Conservation (phyloP, 2,797 vertebrate genomes). For the Argya squamiceps region DNA sequence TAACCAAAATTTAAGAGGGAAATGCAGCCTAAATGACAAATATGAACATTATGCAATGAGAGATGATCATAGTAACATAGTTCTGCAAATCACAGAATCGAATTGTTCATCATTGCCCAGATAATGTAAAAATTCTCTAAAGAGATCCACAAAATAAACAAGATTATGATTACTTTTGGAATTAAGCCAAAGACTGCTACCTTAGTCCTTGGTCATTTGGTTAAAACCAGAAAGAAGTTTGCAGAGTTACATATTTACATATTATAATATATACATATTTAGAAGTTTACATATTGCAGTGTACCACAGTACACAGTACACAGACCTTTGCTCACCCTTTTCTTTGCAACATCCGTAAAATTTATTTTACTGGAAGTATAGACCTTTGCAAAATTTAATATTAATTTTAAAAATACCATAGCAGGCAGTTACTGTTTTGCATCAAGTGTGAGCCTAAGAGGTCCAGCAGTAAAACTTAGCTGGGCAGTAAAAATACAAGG, state of each 20-base stretch:
- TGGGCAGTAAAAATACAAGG: not conserved
- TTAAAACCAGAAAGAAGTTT: not conserved
- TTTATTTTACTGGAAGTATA: not conserved
- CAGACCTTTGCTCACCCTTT: not conserved
- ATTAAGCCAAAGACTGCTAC: not conserved
- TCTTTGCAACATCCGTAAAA: not conserved
- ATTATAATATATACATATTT: no score
- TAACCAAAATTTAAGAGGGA: not conserved
- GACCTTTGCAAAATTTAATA: not conserved
- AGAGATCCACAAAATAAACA: not conserved
- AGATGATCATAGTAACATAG: not conserved
- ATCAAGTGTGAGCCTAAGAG: not conserved
- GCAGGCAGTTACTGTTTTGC: not conserved
- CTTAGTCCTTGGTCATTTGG: not conserved
- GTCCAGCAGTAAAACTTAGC: not conserved
- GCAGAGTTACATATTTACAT: no score
- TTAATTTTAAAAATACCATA: no score
- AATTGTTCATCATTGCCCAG: not conserved
- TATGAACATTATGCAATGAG: not conserved
- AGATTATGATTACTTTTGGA: not conserved
- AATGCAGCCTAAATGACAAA: not conserved
- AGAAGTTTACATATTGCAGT: not conserved
- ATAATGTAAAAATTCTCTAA: not conserved
- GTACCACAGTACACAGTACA: accelerated
- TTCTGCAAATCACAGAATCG: not conserved